A percentile compares a stretch with the other conserved stretches of the same genome.
Evolutionary conservation across 2,888 invertebrate species (phyloP).

Genomic region (Nomada ruficornis): DNA sequence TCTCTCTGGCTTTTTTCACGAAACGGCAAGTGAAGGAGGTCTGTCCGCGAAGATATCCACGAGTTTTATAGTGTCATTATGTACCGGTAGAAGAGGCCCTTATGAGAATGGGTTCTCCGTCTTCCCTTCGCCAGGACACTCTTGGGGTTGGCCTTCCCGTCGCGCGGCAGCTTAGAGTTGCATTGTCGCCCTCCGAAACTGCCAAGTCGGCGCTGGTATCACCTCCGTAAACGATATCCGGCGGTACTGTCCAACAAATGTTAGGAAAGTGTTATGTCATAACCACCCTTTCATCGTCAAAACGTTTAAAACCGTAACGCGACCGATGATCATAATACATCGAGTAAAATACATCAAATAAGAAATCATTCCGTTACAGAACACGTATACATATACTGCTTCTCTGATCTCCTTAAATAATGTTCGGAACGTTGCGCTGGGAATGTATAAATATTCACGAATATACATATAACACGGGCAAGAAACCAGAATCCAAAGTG

Average conservation of each 20-base stretch:
- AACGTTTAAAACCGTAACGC: neutral
- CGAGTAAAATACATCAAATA: neutral
- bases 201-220: slow-evolving; percentile 87
- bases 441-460: too few relatives aligned
- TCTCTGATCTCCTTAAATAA: too few relatives aligned
- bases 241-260: slow-evolving; percentile 85
- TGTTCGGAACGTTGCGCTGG: too few relatives aligned
- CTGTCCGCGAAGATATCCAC: slow-evolving; percentile 55
- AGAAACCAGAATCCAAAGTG: too few relatives aligned
- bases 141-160: slow-evolving; percentile 86
- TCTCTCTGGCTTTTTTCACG: slow-evolving; percentile 34
- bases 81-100: slow-evolving; percentile 77
- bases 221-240: slow-evolving; percentile 86
- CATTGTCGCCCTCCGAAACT: slow-evolving; percentile 87
- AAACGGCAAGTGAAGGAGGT: slow-evolving; percentile 45
- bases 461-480: too few relatives aligned
- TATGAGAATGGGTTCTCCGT: slow-evolving; percentile 86
- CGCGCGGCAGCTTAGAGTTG: slow-evolving; percentile 86
- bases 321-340: neutral
- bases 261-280: neutral
- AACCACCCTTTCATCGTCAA: too few relatives aligned
- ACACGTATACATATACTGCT: too few relatives aligned
- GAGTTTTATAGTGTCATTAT: slow-evolving; percentile 67
- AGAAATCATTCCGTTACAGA: too few relatives aligned
- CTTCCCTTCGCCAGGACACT: slow-evolving; percentile 87